Conservation (phyloP, 2,797 vertebrate genomes). For the Pogoniulus pusillus region DNA sequence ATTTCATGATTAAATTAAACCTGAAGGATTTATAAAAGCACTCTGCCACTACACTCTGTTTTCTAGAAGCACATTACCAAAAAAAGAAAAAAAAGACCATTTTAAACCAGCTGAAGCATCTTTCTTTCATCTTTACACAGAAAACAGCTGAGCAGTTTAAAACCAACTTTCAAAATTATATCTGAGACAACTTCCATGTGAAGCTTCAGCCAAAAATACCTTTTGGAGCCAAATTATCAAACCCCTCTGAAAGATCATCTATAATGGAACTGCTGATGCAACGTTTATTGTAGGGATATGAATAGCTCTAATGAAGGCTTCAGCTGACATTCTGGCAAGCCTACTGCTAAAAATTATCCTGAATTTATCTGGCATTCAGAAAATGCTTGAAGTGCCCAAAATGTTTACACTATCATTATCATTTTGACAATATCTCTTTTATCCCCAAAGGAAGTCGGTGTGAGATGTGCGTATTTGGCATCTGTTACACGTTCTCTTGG, state of each 20-base stretch:
- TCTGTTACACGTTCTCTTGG: slow-evolving; percentile 28
- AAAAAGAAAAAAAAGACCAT: background rate
- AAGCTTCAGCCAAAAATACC: slow-evolving; percentile 49
- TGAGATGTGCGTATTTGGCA: background rate
- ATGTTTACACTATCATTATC: slow-evolving; percentile 62
- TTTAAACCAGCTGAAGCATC: background rate
- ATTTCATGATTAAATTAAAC: too few relatives aligned
- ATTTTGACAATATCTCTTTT: slow-evolving; percentile 55
- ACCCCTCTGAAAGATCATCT: background rate
- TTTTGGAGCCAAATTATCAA: slow-evolving; percentile 24
- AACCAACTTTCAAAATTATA: slow-evolving; percentile 16
- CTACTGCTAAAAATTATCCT: slow-evolving; percentile 44
- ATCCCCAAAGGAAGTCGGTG: slow-evolving; percentile 38
- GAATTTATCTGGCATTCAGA: slow-evolving; percentile 54
- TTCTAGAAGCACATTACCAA: background rate
- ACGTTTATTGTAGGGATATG: slow-evolving; percentile 47
- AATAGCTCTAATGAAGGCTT: slow-evolving; percentile 68
- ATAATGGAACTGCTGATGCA: slow-evolving; percentile 54
- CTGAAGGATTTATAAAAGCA: background rate
- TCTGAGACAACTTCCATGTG: background rate
- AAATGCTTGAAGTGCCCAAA: slow-evolving; percentile 60
- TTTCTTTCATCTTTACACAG: background rate
- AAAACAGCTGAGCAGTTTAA: slow-evolving; percentile 34
- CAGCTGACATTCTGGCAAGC: slow-evolving; percentile 53
- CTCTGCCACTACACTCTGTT: background rate